Base-by-base conservation (phyloP, 2,888 invertebrate genomes). In the Plagodis pulveraria region DNA sequence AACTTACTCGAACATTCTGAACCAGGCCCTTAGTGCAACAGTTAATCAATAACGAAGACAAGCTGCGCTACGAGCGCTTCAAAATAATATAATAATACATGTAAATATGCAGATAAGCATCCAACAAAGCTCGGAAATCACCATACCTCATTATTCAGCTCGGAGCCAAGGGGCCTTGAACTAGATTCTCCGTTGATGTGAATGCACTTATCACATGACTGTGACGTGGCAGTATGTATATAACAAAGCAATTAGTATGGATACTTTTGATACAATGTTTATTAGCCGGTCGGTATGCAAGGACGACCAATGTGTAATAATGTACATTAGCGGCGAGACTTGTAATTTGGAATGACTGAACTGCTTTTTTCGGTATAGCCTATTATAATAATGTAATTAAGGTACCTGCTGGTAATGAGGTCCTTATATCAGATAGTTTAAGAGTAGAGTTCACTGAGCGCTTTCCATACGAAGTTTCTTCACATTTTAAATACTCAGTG, bases 201-300 rank as follows among this genome's bases (percentile, higher is more conserved):
- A 69, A 66, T 67, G 68, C 68, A 68, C 63, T 68, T 68, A 72
- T 78, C 74, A 73, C 66, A 72, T 71, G 73, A 68, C 66, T 69
- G 52, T 67, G 48, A 59, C 64, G 61, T 58, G 47, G 58, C 50
- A 54, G 58, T 59, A 62, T 50, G 60, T 65, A 65, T 64, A 65
- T 66, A 66, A 66, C 67, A 56, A 58, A 69, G 56, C 52, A 65
- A 67, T 67, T 63, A 66, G 56, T 63, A 38, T 50, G n/a, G 32
- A 38, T 45, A 54, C 54, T 63, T 38, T 50, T 6, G 32, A 38
- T 45, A 54, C 54, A 33, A 50, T 59, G 58, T 54, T 47, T 58
- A 54, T 54, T 54, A 55, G 44, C 36, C 10, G 33, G 46, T 40
- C 46, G 64, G 60, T 66, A 66, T 63, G 65, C 68, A 68, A 68